These are phyloP conservation scores for Fulmarus glacialis DNA, from an alignment of 2,113 vertebrate genomes.

Conservation along the genomic window DNA sequence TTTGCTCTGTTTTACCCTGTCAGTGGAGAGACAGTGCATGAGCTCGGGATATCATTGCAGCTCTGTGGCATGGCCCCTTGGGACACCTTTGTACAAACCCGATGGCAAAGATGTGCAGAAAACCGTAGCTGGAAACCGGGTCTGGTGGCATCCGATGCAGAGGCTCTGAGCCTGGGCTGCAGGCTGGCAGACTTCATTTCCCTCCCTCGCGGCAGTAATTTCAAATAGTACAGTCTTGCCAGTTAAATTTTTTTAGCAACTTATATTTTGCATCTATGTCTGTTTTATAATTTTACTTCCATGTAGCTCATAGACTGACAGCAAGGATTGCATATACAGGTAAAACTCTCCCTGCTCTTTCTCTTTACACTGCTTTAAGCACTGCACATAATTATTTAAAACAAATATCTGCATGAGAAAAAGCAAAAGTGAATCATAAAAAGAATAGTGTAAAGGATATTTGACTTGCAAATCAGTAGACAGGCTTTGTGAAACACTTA, in stretches of 20 bases:
- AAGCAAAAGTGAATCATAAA: background rate
- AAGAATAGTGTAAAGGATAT: background rate
- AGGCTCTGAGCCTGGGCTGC: background rate
- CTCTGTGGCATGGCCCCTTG: background rate
- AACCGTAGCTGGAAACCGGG: background rate
- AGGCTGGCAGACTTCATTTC: background rate
- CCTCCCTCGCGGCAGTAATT: background rate
- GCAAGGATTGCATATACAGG: background rate
- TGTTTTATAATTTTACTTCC: background rate
- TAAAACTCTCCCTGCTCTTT: background rate
- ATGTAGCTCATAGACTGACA: background rate
- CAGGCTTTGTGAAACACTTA: background rate
- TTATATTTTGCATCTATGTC: background rate
- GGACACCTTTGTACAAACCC: background rate
- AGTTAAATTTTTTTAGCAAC: background rate
- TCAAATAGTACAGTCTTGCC: background rate
- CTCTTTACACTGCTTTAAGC: background rate
- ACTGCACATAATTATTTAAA: background rate
- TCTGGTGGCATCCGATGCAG: rapidly evolving
- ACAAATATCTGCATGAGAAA: background rate
- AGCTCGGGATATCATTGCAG: rapidly evolving
- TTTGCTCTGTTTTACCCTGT: background rate
- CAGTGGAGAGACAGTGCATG: rapidly evolving
- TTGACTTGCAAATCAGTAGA: background rate
- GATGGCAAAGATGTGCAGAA: background rate